Evolutionary conservation across 2,888 invertebrate species (phyloP).

Genomic region (Zaprionus obscuricornis): DNA sequence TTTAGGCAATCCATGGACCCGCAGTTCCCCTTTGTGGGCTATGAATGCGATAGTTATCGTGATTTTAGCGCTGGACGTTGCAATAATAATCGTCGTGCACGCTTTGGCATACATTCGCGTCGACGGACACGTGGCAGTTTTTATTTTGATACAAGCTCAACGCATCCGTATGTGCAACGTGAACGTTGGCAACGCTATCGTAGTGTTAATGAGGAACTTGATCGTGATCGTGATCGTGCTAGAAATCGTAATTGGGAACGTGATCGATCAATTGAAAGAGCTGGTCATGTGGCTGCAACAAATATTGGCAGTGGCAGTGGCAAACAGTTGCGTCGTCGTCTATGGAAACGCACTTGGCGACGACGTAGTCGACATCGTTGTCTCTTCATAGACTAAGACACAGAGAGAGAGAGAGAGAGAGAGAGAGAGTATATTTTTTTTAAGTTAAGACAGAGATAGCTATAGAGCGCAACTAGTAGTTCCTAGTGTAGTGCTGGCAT

Average conservation of each 20-base stretch:
- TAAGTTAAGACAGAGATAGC: too few relatives aligned
- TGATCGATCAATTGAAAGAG: background rate
- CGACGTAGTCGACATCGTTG: conserved; percentile 7
- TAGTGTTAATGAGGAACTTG: conserved; percentile 3
- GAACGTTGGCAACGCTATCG: conserved; percentile 7
- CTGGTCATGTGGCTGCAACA: background rate
- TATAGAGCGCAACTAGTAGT: conserved; percentile 25
- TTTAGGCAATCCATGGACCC: conserved; percentile 82
- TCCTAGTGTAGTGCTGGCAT: too few relatives aligned
- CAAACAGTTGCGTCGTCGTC: conserved; percentile 13
- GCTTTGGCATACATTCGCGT: conserved; percentile 81
- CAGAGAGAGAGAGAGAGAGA: background rate
- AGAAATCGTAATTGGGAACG: conserved; percentile 9
- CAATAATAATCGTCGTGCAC: conserved; percentile 66
- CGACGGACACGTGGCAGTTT: conserved; percentile 70
- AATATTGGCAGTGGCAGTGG: background rate
- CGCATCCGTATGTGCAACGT: conserved; percentile 67
- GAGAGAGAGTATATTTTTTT: conserved; percentile 1
- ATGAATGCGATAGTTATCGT: conserved; percentile 76
- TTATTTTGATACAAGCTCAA: conserved; percentile 72
- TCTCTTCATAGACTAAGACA: background rate
- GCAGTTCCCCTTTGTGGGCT: conserved; percentile 75
- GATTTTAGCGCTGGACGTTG: conserved; percentile 71
- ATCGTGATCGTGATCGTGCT: background rate
- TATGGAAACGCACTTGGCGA: conserved; percentile 34